Base-by-base conservation (phyloP, 2,888 invertebrate species). In the Brachyopa scutellaris region DNA sequence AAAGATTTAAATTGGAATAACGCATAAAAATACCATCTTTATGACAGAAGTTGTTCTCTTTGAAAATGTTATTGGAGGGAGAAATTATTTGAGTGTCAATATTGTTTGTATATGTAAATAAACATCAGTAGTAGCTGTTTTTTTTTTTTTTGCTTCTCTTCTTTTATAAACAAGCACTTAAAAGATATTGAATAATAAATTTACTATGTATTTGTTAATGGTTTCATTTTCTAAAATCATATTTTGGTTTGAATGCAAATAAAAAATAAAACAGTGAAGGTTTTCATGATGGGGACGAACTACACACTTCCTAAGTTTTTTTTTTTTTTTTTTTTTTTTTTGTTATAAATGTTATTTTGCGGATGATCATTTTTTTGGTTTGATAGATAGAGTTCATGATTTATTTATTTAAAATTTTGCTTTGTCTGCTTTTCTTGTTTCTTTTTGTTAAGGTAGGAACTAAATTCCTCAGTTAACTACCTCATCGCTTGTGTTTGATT, bases 401-500 rank as follows among this genome's bases (percentile, higher is more conserved):
- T 53, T 36, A 53, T 53, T 53, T 33, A 45, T 49, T 73, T 3
- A 57, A 55, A 64, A 57, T 69, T 69, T 76, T 57, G 47, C 42
- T 76, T 57, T 74, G 36, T 64, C 76, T 74, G 69, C 62, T 80
- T 69, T 80, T 59, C 51, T 62, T 59, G 26, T 26, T 72, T 40
- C 7, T 53, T 53, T 62, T 59, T 40, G 61, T 62, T 33, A 72
- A 72, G 79, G 79, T 74, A 80, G 79, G 69, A 74, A 67, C 67
- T 80, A 79, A 72, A 59, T 61, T 45, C 53, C 79, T 73, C 66
- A 79, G 66, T 72, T 73, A 80, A 57, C 74, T 80, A 80, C 79
- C 79, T 80, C 67, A 80, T 74, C 62, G 55, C 26, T 57, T 74
- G 57, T 59, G 49, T 61, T 73, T 64, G 53, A 62, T 59, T 80